Evolutionary conservation across 1,140 invertebrate genomes (phyloP), one percentile per base, ranked within the genome.

Genomic region (Calliopsis andreniformis): DNA sequence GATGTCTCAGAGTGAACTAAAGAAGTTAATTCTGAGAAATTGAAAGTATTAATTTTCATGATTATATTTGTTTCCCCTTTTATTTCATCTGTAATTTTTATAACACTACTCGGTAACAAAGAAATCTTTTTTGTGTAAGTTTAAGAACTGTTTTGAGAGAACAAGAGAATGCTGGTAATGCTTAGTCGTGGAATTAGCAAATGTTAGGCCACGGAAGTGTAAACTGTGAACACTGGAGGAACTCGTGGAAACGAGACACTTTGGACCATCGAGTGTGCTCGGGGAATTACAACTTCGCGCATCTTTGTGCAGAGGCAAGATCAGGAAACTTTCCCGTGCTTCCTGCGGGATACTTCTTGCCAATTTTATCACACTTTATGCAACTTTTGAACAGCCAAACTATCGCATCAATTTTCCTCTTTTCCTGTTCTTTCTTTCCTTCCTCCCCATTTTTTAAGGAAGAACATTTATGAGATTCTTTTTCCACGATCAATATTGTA

Each of bases 241-340:
- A 20, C 55, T 61, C 28, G 35, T 39, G 55, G 20, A 14, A 43
- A 61, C n/a, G 28, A 25, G 28, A 47, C 42, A 45, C 28, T 70
- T 59, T 35, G 14, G 25, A 61, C 28, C 55, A 47, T 59, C 42
- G 42, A 61, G 39, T 61, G 39, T 35, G 20, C 39, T 61, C 55
- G 39, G 35, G 68, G 55, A 55, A 70, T 59, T 59, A 70, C 43
- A 61, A 47, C 55, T 70, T 6, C 8, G 39, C 28, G 39, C 14
- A 32, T 47, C 55, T 8, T 25, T 35, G 68, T 61, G 51, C 42
- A 18, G 3, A 16, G 51, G 18, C 51, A 47, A 61, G 25, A 56
- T 45, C 55, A 30, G 28, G n/a, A 35, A 70, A 70, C 28, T 70
- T 61, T 61, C 16, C 3, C n/a, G 14, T 30, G 55, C 32, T 59